phyloP scores from a whole-genome alignment of 2,113 vertebrate genomes.

The Recurvirostra avosetta region DNA sequence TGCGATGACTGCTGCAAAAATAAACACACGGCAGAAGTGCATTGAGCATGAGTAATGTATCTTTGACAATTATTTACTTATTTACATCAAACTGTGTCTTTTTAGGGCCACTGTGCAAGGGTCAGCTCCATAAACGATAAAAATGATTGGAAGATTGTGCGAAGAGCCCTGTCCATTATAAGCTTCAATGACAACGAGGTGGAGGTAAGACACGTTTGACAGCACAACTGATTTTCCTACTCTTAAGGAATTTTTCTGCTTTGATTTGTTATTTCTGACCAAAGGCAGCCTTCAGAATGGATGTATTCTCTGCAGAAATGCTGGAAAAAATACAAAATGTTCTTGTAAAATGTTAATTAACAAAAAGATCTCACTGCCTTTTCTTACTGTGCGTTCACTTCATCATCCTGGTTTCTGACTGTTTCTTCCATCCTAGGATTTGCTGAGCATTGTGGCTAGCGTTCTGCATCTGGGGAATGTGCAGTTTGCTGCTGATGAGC shows the following conservation, averaged over 20 bases:
- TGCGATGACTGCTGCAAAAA: not conserved
- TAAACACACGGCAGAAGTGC: not conserved
- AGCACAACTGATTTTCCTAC: not conserved
- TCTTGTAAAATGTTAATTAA: not conserved
- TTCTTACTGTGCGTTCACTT: not conserved
- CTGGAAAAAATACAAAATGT: not conserved
- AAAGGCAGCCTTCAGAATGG: not conserved
- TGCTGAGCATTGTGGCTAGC: constrained; percentile 92
- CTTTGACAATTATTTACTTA: not conserved
- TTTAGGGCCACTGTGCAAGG: constrained; percentile 94
- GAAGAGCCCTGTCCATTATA: constrained; percentile 87
- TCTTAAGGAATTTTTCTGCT: not conserved
- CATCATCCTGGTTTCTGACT: not conserved
- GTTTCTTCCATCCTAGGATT: constrained; percentile 74
- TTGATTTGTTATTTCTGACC: not conserved
- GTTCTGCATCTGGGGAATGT: constrained; percentile 95
- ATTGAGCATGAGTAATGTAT: not conserved
- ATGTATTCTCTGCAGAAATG: not conserved
- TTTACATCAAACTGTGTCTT: not conserved
- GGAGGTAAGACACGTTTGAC: constrained; percentile 79
- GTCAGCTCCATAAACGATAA: constrained; percentile 98
- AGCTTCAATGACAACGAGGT: constrained; percentile 90
- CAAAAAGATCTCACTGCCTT: not conserved
- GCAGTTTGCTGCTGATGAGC: constrained; percentile 88
- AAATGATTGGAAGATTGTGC: constrained; percentile 93